Percentiles rank a stretch among this genome's conserved stretches.
Conservation (phyloP, 2,797 vertebrate genomes). For the Zenarchopterus dispar region DNA sequence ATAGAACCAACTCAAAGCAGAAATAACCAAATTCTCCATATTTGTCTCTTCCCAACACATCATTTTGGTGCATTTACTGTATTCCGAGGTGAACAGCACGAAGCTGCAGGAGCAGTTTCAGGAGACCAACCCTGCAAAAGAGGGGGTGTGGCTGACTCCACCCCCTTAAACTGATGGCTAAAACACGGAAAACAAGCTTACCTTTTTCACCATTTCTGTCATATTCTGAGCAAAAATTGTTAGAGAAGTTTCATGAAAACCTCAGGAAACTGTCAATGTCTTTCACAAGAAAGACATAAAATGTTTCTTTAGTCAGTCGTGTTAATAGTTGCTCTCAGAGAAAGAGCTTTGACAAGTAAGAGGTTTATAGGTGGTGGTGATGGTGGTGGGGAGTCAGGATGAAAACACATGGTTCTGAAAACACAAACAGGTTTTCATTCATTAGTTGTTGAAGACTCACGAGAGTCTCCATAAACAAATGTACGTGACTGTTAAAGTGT, state of each 20-base stretch:
- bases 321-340: constrained; percentile 29
- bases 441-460: neutral
- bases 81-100: too few species aligned
- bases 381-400: constrained; percentile 39
- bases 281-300: constrained; percentile 21
- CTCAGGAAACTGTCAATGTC: constrained; percentile 34
- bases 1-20: too few species aligned
- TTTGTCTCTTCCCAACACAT: too few species aligned
- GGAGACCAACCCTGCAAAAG: too few species aligned
- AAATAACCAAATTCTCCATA: too few species aligned
- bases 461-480: constrained; percentile 7
- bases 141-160: too few species aligned
- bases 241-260: neutral
- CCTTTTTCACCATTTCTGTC: too few species aligned
- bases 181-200: too few species aligned
- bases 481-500: constrained; percentile 8
- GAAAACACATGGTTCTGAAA: constrained; percentile 19
- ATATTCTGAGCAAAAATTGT: too few species aligned
- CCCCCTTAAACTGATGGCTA: too few species aligned
- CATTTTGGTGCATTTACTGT: too few species aligned
- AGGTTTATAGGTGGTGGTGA: constrained; percentile 49
- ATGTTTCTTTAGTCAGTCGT: constrained; percentile 1
- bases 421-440: constrained; percentile 31
- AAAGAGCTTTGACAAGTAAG: constrained; percentile 35
- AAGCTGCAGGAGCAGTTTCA: too few species aligned